Percentiles rank a stretch among this genome's conserved stretches.
phyloP scores from a whole-genome alignment of 2,797 vertebrate genomes.

The Spheniscus humboldti region DNA sequence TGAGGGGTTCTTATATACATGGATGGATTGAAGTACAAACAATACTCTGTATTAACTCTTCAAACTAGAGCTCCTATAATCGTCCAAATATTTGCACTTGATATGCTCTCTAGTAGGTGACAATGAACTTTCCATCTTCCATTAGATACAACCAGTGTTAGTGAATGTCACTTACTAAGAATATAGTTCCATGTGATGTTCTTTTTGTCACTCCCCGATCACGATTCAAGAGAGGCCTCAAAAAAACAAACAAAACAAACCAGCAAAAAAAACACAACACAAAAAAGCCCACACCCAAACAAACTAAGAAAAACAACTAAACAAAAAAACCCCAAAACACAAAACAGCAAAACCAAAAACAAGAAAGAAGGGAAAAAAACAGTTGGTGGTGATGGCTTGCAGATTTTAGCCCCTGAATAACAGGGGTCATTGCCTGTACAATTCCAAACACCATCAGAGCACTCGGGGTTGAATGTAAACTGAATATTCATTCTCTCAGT shows the following conservation, averaged over 20 bases:
- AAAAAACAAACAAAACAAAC: not conserved
- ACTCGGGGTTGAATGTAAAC: not conserved
- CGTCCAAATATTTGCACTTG: not conserved
- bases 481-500: conserved; percentile 13
- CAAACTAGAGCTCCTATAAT: not conserved
- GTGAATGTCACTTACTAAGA: not conserved
- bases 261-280: no score
- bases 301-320: no score
- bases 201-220: not conserved
- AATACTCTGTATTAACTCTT: not conserved
- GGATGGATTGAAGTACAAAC: not conserved
- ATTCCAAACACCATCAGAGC: not conserved
- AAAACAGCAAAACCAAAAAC: not conserved
- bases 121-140: not conserved
- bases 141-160: not conserved
- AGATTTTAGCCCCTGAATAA: conserved; percentile 4
- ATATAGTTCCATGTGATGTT: not conserved
- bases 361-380: not conserved
- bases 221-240: not conserved
- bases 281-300: not conserved
- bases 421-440: not conserved
- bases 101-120: not conserved
- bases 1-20: not conserved
- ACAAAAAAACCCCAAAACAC: not conserved
- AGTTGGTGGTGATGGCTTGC: not conserved